A percentile compares a stretch with the other conserved stretches of the same genome.
phyloP scores from a whole-genome alignment of 2,797 vertebrate genomes.

The Anolis apletophallus region DNA sequence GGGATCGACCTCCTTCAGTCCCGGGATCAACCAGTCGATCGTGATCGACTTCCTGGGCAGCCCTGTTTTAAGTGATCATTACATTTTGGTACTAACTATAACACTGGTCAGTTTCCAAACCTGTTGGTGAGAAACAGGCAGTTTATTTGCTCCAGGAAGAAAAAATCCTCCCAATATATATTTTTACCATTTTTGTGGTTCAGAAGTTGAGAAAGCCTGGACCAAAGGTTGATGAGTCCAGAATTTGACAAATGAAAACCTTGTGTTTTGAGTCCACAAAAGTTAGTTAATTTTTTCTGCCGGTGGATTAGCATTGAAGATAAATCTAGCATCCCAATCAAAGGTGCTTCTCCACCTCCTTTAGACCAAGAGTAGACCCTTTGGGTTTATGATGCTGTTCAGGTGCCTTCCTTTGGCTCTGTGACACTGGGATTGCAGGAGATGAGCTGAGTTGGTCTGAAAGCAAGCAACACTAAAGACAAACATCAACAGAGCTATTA shows the following conservation, averaged over 20 bases:
- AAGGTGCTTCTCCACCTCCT: background rate
- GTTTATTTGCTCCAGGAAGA: no score
- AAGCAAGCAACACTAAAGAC: background rate
- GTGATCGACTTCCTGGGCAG: no score
- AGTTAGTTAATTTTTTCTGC: background rate
- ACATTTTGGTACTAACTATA: background rate
- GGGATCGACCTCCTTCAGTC: no score
- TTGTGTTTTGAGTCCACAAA: background rate
- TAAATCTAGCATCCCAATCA: background rate
- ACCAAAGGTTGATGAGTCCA: background rate
- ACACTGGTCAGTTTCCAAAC: background rate
- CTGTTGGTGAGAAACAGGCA: no score
- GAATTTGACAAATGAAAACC: background rate
- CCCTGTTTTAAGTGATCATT: no score
- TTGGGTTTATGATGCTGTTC: background rate
- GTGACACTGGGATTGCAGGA: background rate
- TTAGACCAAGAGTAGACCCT: background rate
- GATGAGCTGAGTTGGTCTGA: background rate
- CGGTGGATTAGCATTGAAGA: background rate
- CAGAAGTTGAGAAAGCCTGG: background rate
- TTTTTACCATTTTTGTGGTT: no score
- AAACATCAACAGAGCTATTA: background rate
- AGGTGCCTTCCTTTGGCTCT: background rate
- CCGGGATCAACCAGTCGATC: no score
- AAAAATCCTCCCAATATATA: no score